These are phyloP conservation scores for Agonum fuliginosum DNA, from an alignment of 2,888 invertebrate species.

Conservation along the genomic window DNA sequence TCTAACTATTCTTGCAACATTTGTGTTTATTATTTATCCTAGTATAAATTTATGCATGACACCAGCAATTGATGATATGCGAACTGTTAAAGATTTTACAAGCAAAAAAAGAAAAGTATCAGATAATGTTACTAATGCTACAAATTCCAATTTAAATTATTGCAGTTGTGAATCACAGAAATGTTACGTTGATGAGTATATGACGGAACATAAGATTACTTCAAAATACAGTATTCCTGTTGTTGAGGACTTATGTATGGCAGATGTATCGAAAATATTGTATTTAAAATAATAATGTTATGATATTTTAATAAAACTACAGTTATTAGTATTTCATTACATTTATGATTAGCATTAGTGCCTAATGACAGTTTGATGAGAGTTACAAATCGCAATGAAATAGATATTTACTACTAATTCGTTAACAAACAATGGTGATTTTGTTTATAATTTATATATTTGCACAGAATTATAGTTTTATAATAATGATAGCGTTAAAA, in stretches of 20 bases:
- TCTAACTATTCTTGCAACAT: conserved; percentile 82
- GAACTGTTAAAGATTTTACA: conserved; percentile 78
- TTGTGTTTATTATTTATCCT: conserved; percentile 89
- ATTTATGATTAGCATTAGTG: too few species aligned
- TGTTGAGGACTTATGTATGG: conserved; percentile 81
- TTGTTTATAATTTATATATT: too few species aligned
- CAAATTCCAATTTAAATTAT: conserved; percentile 62
- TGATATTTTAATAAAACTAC: too few species aligned
- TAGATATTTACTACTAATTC: too few species aligned
- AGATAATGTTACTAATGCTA: conserved; percentile 57
- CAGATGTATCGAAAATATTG: conserved; percentile 78
- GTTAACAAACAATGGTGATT: too few species aligned
- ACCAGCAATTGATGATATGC: conserved; percentile 78
- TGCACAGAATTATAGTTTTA: too few species aligned
- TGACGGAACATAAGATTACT: conserved; percentile 69
- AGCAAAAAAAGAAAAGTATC: conserved; percentile 69
- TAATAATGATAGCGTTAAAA: too few species aligned
- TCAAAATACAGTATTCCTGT: conserved; percentile 75
- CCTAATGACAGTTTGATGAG: too few species aligned
- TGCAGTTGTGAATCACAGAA: conserved; percentile 75
- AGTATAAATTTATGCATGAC: conserved; percentile 86
- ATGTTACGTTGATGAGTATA: conserved; percentile 73
- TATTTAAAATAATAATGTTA: conserved; percentile 20
- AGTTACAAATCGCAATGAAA: too few species aligned
- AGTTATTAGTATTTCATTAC: too few species aligned